Evolutionary conservation across 1,140 invertebrate genomes (phyloP).

Genomic region (Bombus balteatus): DNA sequence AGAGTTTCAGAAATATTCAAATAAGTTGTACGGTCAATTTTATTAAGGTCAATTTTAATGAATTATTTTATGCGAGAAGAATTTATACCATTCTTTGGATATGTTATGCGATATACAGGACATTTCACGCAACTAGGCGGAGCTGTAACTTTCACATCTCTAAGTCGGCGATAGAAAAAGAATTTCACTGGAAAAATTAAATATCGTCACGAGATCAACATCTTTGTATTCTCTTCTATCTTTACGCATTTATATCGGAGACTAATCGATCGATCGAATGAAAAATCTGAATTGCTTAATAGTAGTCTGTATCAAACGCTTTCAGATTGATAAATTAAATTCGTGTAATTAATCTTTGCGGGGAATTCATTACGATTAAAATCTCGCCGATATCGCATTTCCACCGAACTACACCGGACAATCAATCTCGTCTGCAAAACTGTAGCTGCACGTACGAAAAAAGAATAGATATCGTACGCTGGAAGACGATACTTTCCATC

Average conservation of each 20-base stretch:
- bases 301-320: not conserved
- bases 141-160: not conserved
- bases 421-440: not conserved
- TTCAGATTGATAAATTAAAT: not conserved
- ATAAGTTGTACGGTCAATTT: not conserved
- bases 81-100: not conserved
- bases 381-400: slow-evolving; percentile 15
- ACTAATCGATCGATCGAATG: not conserved
- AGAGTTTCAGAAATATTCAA: not conserved
- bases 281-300: too few species aligned
- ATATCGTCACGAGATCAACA: too few species aligned
- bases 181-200: not conserved
- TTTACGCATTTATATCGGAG: not conserved
- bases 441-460: not conserved
- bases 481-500: slow-evolving; percentile 7
- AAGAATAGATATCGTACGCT: not conserved
- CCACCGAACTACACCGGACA: not conserved
- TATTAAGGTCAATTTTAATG: not conserved
- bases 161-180: not conserved
- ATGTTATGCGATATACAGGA: not conserved
- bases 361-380: not conserved
- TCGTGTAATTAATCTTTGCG: not conserved
- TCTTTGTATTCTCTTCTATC: too few species aligned
- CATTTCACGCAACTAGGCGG: not conserved
- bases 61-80: not conserved